phyloP scores from a whole-genome alignment of 37 sponge, comb jelly and placozoan species.

The Halichondria panicea region DNA sequence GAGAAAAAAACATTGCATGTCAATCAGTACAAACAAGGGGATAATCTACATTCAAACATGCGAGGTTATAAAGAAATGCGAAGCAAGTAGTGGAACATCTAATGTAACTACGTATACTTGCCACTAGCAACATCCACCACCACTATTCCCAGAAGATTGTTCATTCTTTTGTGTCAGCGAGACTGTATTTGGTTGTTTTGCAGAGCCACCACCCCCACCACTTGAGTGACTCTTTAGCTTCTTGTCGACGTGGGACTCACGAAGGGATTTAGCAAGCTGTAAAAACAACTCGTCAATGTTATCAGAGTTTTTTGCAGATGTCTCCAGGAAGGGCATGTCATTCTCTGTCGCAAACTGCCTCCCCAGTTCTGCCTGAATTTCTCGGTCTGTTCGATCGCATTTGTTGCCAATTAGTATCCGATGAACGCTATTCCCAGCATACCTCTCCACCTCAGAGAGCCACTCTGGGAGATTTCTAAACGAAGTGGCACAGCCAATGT shows the following conservation, averaged over 20 bases:
- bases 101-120: neutral
- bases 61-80: too few relatives aligned
- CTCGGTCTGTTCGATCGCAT: constrained; percentile 78
- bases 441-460: constrained; percentile 82
- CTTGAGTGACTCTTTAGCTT: constrained; percentile 32
- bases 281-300: constrained; percentile 84
- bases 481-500: constrained; percentile 61
- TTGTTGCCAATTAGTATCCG: constrained; percentile 91
- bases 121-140: constrained; percentile 36
- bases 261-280: constrained; percentile 65
- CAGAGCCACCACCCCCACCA: constrained; percentile 14
- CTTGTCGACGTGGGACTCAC: constrained; percentile 63
- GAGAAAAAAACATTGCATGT: too few relatives aligned
- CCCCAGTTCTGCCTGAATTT: constrained; percentile 59
- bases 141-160: constrained; percentile 7
- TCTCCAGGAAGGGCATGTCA: constrained; percentile 89
- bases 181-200: constrained; percentile 39
- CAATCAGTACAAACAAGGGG: too few relatives aligned
- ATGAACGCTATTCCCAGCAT: constrained; percentile 73
- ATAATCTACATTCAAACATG: too few relatives aligned
- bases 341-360: constrained; percentile 68
- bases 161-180: constrained; percentile 35
- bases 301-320: constrained; percentile 84
- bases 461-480: constrained; percentile 83
- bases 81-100: too few relatives aligned